These are phyloP conservation scores for Gonioctena quinquepunctata DNA, from an alignment of 1,140 invertebrate genomes.

Conservation along the genomic window DNA sequence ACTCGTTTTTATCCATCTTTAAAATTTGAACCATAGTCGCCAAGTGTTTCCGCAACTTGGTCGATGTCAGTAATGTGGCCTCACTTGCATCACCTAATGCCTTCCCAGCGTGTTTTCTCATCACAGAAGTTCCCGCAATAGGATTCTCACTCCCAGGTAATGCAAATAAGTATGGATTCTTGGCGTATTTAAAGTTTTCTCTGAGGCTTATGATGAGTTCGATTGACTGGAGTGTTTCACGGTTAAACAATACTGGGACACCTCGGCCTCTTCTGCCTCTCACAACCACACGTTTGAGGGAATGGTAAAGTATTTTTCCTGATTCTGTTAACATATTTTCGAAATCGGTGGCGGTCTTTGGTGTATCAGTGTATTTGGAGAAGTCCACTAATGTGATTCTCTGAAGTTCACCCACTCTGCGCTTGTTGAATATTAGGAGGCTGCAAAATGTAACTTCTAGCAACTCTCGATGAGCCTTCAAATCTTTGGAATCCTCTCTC, in stretches of 20 bases:
- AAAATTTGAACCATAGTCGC: conserved; percentile 50
- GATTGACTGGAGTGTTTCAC: conserved; percentile 22
- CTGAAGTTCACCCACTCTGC: conserved; percentile 30
- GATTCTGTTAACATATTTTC: conserved; percentile 3
- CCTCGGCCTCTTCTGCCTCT: conserved; percentile 30
- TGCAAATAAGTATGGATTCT: conserved; percentile 44
- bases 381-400: conserved; percentile 19
- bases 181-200: conserved; percentile 27
- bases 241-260: conserved; percentile 35
- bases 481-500: too few relatives aligned
- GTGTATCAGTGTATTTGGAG: conserved; percentile 7
- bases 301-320: conserved; percentile 30
- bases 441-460: conserved; percentile 25
- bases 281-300: conserved; percentile 27
- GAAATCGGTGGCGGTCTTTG: conserved; percentile 27
- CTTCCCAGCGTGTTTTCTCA: conserved; percentile 37
- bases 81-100: conserved; percentile 40
- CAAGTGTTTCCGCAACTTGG: conserved; percentile 46
- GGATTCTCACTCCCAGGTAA: too few relatives aligned
- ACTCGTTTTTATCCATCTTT: conserved; percentile 41
- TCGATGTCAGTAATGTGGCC: conserved; percentile 37
- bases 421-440: conserved; percentile 27
- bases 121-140: too few relatives aligned
- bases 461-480: too few relatives aligned
- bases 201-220: conserved; percentile 25